Percentiles rank a stretch among this genome's conserved stretches.
These are phyloP conservation scores for Eumerus sabulonum DNA, from an alignment of 2,888 invertebrate species.

Conservation along the genomic window DNA sequence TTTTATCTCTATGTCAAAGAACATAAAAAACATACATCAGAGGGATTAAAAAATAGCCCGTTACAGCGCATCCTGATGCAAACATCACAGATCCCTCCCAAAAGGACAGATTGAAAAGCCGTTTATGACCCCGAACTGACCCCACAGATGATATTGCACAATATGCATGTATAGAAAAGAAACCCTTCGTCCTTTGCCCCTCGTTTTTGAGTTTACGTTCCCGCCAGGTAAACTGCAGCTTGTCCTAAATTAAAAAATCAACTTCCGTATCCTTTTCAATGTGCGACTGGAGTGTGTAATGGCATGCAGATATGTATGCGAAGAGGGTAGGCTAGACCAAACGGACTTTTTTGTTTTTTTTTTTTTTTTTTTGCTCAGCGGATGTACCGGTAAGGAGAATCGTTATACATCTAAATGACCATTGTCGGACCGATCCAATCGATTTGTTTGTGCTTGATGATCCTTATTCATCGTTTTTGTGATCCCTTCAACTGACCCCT, in stretches of 20 bases:
- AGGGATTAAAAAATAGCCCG: slow-evolving; percentile 68
- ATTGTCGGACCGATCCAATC: slow-evolving; percentile 45
- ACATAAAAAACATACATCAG: slow-evolving; percentile 10
- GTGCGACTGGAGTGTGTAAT: slow-evolving; percentile 33
- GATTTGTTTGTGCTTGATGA: slow-evolving; percentile 19
- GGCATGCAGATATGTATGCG: slow-evolving; percentile 45
- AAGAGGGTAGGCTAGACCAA: slow-evolving; percentile 19
- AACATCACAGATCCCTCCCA: slow-evolving; percentile 1
- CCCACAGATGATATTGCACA: too few species aligned
- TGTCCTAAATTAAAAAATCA: slow-evolving; percentile 42
- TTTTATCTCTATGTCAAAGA: neutral
- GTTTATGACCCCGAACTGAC: slow-evolving; percentile 59
- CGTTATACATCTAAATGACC: slow-evolving; percentile 12
- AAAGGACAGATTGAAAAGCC: slow-evolving; percentile 9
- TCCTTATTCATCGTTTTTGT: slow-evolving; percentile 1
- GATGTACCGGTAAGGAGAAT: slow-evolving; percentile 30
- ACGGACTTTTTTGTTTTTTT: slow-evolving; percentile 6
- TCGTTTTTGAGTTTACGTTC: slow-evolving; percentile 29
- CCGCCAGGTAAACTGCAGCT: slow-evolving; percentile 61
- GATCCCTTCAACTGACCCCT: slow-evolving; percentile 27
- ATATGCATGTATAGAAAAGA: slow-evolving; percentile 14
- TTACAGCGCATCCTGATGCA: slow-evolving; percentile 43
- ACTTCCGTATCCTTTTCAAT: slow-evolving; percentile 54
- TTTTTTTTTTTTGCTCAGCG: neutral
- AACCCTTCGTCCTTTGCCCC: slow-evolving; percentile 30